phyloP scores from a whole-genome alignment of 1,140 invertebrate species.

The Drosophila teissieri region DNA sequence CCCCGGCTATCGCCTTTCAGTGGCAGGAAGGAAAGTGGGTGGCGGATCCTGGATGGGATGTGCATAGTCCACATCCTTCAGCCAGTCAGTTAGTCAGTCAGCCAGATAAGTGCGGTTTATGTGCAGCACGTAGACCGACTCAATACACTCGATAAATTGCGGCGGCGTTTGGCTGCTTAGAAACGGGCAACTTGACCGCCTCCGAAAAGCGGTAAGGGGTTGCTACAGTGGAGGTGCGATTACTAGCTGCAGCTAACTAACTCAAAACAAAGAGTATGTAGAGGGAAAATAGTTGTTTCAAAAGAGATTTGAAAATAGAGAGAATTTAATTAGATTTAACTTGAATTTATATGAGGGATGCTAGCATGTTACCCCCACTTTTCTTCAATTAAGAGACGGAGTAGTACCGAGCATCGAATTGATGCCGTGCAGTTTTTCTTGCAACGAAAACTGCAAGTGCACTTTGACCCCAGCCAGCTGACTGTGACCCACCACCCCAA shows the following conservation, averaged over 20 bases:
- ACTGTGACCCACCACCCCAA: slow-evolving; percentile 14
- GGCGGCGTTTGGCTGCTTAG: slow-evolving; percentile 59
- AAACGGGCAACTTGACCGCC: slow-evolving; percentile 41
- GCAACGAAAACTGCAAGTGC: slow-evolving; percentile 38
- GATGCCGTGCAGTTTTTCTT: slow-evolving; percentile 51
- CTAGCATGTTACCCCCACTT: background rate
- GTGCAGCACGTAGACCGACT: slow-evolving; percentile 76
- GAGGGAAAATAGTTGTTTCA: too few relatives aligned
- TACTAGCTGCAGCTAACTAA: background rate
- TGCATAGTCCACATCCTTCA: slow-evolving; percentile 40
- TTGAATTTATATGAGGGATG: background rate
- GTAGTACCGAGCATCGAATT: slow-evolving; percentile 31
- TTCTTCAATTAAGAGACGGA: background rate
- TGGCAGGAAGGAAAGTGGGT: slow-evolving; percentile 45
- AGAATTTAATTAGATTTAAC: too few relatives aligned
- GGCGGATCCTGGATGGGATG: background rate
- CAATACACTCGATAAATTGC: slow-evolving; percentile 80
- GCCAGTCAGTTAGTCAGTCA: slow-evolving; percentile 76
- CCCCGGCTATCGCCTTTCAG: slow-evolving; percentile 69
- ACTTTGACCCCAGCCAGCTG: slow-evolving; percentile 18
- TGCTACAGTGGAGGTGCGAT: background rate
- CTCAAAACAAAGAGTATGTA: too few relatives aligned
- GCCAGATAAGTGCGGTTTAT: slow-evolving; percentile 81
- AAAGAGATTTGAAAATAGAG: too few relatives aligned
- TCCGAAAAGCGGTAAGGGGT: background rate